Evolutionary conservation across 2,888 invertebrate genomes (phyloP).

Genomic region (Euplagia quadripunctaria): DNA sequence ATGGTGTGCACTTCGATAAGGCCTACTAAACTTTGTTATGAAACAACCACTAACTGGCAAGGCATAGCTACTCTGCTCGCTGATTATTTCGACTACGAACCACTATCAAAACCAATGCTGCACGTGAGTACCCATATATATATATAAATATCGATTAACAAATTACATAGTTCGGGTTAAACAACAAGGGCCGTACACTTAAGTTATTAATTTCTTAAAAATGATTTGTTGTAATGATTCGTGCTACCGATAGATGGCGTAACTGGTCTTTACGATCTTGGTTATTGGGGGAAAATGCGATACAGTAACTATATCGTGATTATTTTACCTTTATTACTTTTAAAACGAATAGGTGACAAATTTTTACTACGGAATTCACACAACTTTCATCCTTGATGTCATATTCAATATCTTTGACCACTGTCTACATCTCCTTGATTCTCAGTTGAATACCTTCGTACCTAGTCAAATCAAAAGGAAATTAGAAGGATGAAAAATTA

Average conservation of each 20-base stretch:
- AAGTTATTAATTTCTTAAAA: not conserved
- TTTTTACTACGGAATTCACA: not conserved
- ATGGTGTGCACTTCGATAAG: slow-evolving; percentile 95
- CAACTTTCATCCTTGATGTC: not conserved
- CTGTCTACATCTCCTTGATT: not conserved
- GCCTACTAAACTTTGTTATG: slow-evolving; percentile 91
- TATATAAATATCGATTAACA: not conserved
- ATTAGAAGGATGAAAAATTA: too few relatives aligned
- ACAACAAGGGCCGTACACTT: not conserved
- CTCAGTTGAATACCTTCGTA: too few relatives aligned
- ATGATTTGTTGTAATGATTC: not conserved
- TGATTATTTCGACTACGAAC: slow-evolving; percentile 92
- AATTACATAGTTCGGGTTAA: not conserved
- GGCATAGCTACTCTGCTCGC: slow-evolving; percentile 92
- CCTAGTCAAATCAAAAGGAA: too few relatives aligned
- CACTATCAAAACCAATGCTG: slow-evolving; percentile 88
- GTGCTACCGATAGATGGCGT: slow-evolving; percentile 58
- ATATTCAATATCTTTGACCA: not conserved
- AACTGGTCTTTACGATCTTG: slow-evolving; percentile 11
- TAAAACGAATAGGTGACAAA: not conserved
- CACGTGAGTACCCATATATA: slow-evolving; percentile 87
- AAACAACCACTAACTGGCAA: slow-evolving; percentile 91
- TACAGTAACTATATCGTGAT: not conserved
- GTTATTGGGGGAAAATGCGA: not conserved
- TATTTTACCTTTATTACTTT: not conserved